Conservation (phyloP, 1,140 invertebrate genomes). For the Battus philenor region DNA sequence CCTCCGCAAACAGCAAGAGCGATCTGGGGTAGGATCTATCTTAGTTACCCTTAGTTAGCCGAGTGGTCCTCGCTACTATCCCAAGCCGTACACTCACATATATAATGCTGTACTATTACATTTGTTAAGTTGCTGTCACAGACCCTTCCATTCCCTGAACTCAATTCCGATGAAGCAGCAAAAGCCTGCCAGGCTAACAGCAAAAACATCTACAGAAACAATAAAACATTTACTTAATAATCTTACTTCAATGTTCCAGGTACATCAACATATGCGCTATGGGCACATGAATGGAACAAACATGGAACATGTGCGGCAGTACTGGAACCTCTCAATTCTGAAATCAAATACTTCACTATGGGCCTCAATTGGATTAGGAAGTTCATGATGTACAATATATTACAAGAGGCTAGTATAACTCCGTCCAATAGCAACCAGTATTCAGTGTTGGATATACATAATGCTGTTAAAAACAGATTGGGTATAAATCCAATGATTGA, state of each 20-base stretch:
- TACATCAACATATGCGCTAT: constrained; percentile 78
- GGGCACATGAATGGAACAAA: constrained; percentile 91
- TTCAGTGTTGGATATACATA: constrained; percentile 75
- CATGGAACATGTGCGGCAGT: constrained; percentile 87
- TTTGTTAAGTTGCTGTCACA: no score
- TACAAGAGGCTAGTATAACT: constrained; percentile 76
- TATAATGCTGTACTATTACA: no score
- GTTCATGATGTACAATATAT: constrained; percentile 80
- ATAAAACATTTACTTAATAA: no score
- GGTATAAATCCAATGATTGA: constrained; percentile 80
- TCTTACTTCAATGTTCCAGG: constrained; percentile 36
- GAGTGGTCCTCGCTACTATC: no score
- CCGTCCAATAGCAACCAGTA: constrained; percentile 78
- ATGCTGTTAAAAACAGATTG: constrained; percentile 75
- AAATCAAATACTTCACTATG: constrained; percentile 84
- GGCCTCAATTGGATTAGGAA: constrained; percentile 80
- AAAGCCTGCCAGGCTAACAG: no score
- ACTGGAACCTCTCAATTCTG: constrained; percentile 78
- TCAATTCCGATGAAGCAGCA: no score
- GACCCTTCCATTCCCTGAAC: no score
- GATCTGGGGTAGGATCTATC: no score
- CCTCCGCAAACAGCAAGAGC: no score
- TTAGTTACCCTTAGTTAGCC: no score
- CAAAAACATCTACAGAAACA: no score
- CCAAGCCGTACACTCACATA: no score